Evolutionary conservation across 2,797 vertebrate genomes (phyloP), one percentile per base, ranked within the genome.

Genomic region (Manis javanica): DNA sequence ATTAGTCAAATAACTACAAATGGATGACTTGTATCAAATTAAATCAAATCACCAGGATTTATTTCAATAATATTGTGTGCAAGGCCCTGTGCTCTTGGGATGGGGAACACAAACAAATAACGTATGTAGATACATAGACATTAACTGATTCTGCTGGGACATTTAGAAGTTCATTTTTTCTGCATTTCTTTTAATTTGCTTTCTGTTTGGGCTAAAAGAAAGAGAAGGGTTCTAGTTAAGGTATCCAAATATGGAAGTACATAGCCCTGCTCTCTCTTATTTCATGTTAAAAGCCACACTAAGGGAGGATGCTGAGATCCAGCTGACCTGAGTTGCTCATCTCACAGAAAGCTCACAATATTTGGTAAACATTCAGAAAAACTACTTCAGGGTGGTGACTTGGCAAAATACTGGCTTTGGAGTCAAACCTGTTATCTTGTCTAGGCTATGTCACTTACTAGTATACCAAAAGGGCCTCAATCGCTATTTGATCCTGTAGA

Each of bases 1-100:
- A 91, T 86, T 90, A 96, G 69, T 79, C 51, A 77, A 95, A 61
- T 82, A 86, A 3, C 29, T 42, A 94, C 71, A 83, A 90, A 93
- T 87, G 12, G 29, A 93, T 49, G 74, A 57, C 1, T 72, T 49
- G 3, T 1, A 29, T 39, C 6, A 90, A 75, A 59, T 77, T 61
- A 49, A 61, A 69, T 84, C 39, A 88, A 29, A 61, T 82, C 37
- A 90, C n/a, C 26, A 91, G 57, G 31, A 81, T 91, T 86, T 91
- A 57, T 39, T 86, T 42, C 49, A 31, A 39, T 77, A 77, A 21
- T 77, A 46, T 24, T 86, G 49, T 81, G 64, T 61, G 29, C 10
- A 81, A 23, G 49, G 37, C 21, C 49, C 37, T 79, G 34, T 49
- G 29, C 29, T 61, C 46, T 81, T 55, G 24, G 10, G 39, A 71